These are phyloP conservation scores for Crocallis elinguaria DNA, from an alignment of 2,888 invertebrate genomes.

Conservation along the genomic window DNA sequence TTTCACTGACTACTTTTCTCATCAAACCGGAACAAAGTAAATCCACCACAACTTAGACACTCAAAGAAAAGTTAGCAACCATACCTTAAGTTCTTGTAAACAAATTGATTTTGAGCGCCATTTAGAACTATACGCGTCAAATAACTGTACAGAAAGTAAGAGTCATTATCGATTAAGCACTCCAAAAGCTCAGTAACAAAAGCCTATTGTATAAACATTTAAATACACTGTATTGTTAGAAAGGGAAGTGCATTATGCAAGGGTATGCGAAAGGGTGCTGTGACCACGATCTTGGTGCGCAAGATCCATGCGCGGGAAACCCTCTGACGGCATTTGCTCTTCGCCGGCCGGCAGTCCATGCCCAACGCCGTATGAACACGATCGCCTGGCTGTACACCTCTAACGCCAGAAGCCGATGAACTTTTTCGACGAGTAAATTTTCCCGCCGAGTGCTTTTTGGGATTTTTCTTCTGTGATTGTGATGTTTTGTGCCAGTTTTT, in stretches of 20 bases:
- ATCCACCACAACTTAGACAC: no score
- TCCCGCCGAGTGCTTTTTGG: conserved; percentile 67
- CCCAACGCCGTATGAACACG: conserved; percentile 50
- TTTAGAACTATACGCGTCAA: no score
- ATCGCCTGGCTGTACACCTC: conserved; percentile 50
- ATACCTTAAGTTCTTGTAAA: no score
- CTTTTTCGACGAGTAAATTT: conserved; percentile 70
- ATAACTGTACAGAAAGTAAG: background rate
- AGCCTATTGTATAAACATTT: conserved; percentile 40
- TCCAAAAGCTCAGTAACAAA: conserved; percentile 19
- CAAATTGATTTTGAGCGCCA: no score
- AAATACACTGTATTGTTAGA: conserved; percentile 38
- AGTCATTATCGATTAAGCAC: conserved; percentile 17
- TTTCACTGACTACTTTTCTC: no score
- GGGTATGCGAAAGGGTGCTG: conserved; percentile 60
- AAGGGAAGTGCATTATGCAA: conserved; percentile 53
- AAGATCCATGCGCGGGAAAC: conserved; percentile 69
- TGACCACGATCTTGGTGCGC: conserved; percentile 63
- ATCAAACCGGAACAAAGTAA: no score
- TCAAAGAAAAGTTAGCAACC: no score
- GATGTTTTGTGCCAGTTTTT: conserved; percentile 55
- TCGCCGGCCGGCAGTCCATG: conserved; percentile 72
- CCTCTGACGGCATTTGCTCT: conserved; percentile 44
- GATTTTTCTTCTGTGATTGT: conserved; percentile 49
- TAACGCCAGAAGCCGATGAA: conserved; percentile 51